These are phyloP conservation scores for Aspiorhynchus laticeps DNA, from an alignment of 2,113 vertebrate species.

Conservation along the genomic window DNA sequence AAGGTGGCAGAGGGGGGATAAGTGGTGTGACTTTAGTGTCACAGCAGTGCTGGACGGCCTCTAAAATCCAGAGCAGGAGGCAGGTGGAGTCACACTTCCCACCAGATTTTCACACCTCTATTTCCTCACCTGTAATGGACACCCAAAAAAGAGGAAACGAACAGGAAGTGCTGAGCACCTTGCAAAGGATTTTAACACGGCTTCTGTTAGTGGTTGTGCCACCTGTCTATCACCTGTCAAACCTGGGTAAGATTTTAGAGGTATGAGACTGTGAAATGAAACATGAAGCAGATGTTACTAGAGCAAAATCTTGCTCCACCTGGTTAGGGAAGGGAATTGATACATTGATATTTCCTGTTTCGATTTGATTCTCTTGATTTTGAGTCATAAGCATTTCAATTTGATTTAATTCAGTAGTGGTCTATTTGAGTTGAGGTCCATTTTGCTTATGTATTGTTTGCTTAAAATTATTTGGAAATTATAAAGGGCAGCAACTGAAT, in stretches of 20 bases:
- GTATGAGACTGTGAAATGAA: neutral
- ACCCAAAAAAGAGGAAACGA: slow-evolving; percentile 31
- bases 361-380: neutral
- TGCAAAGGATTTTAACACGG: neutral
- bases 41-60: slow-evolving; percentile 35
- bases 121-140: slow-evolving; percentile 53
- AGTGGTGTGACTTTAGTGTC: slow-evolving; percentile 47
- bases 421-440: neutral
- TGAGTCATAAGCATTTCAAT: neutral
- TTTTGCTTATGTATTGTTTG: neutral
- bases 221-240: slow-evolving; percentile 40
- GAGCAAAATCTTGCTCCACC: neutral
- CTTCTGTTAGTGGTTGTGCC: neutral
- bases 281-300: neutral
- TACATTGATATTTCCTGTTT: neutral
- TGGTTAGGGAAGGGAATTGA: neutral
- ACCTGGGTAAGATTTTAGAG: neutral
- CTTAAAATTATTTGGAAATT: neutral
- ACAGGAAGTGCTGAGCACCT: slow-evolving; percentile 23
- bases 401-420: neutral
- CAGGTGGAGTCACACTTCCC: slow-evolving; percentile 51
- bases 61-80: slow-evolving; percentile 40
- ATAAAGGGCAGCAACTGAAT: neutral
- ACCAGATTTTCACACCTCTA: slow-evolving; percentile 52
- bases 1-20: slow-evolving; percentile 37